These are phyloP conservation scores for Bovichtus variegatus DNA, from an alignment of 2,797 vertebrate genomes.

Conservation along the genomic window DNA sequence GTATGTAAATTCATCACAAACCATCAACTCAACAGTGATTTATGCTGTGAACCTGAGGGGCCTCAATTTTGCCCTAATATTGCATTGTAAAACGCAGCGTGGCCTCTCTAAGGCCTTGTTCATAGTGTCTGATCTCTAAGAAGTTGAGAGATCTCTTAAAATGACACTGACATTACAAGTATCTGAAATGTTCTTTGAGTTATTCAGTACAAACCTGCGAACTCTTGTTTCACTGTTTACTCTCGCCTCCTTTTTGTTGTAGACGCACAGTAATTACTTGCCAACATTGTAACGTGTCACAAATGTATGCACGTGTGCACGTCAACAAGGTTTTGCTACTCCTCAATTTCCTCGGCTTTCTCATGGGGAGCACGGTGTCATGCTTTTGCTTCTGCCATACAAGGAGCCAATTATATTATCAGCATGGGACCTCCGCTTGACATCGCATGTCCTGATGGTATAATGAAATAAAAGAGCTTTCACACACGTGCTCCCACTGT, in stretches of 20 bases:
- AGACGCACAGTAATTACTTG: constrained; percentile 38
- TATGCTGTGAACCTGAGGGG: constrained; percentile 57
- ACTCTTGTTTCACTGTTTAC: constrained; percentile 19
- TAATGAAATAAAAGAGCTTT: constrained; percentile 82
- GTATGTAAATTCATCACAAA: constrained; percentile 79
- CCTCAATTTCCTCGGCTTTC: constrained; percentile 49
- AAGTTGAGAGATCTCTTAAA: constrained; percentile 8
- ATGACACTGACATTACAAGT: constrained; percentile 14
- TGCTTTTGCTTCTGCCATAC: constrained; percentile 67
- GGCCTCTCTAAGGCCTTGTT: constrained; percentile 34
- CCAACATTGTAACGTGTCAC: constrained; percentile 34
- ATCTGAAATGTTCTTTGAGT: constrained; percentile 4
- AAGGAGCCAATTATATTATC: constrained; percentile 83
- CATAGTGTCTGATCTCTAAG: not conserved
- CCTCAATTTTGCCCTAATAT: constrained; percentile 29
- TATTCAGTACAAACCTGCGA: constrained; percentile 15
- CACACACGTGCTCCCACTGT: constrained; percentile 75
- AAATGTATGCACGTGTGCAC: constrained; percentile 37
- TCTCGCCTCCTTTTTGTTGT: constrained; percentile 19
- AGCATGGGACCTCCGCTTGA: constrained; percentile 82
- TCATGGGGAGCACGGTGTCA: constrained; percentile 62
- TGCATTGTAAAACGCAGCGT: constrained; percentile 32
- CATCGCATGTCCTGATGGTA: constrained; percentile 77
- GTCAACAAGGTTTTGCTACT: constrained; percentile 41
- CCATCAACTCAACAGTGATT: constrained; percentile 68